Evolutionary conservation across 2,888 invertebrate species (phyloP).

Genomic region (Drosophila histrio): DNA sequence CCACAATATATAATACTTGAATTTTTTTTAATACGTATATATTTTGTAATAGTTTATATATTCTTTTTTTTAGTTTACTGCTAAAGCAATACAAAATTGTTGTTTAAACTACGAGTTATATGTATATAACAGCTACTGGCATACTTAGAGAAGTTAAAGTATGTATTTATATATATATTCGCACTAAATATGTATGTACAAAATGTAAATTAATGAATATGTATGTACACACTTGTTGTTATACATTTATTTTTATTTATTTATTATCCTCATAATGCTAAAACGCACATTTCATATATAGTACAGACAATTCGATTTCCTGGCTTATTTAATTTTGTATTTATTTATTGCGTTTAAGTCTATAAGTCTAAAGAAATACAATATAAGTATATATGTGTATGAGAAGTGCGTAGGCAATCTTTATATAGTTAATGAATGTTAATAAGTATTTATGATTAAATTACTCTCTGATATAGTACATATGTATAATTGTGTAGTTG

Average conservation of each 20-base stretch:
- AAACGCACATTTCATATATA: slow-evolving; percentile 59
- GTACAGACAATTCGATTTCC: slow-evolving; percentile 31
- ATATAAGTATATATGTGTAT: no score
- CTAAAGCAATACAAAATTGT: slow-evolving; percentile 69
- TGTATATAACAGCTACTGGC: slow-evolving; percentile 49
- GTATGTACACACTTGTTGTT: slow-evolving; percentile 27
- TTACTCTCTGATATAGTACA: slow-evolving; percentile 34
- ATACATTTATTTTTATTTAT: not conserved
- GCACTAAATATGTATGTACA: slow-evolving; percentile 57
- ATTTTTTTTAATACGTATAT: slow-evolving; percentile 44
- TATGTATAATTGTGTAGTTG: slow-evolving; percentile 20
- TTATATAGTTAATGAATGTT: slow-evolving; percentile 21
- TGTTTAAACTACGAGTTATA: slow-evolving; percentile 51
- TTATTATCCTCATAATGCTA: slow-evolving; percentile 54
- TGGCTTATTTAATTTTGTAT: slow-evolving; percentile 11
- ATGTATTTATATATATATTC: slow-evolving; percentile 37
- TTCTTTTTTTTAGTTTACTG: slow-evolving; percentile 41
- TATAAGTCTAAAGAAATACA: slow-evolving; percentile 39
- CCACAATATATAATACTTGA: not conserved
- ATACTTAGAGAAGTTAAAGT: slow-evolving; percentile 33
- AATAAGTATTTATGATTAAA: slow-evolving; percentile 23
- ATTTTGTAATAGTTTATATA: slow-evolving; percentile 43
- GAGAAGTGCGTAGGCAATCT: slow-evolving; percentile 29
- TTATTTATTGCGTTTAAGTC: slow-evolving; percentile 23
- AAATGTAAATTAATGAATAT: slow-evolving; percentile 26